phyloP scores from a whole-genome alignment of 2,797 vertebrate genomes.

The Melanotaenia trifasciata region DNA sequence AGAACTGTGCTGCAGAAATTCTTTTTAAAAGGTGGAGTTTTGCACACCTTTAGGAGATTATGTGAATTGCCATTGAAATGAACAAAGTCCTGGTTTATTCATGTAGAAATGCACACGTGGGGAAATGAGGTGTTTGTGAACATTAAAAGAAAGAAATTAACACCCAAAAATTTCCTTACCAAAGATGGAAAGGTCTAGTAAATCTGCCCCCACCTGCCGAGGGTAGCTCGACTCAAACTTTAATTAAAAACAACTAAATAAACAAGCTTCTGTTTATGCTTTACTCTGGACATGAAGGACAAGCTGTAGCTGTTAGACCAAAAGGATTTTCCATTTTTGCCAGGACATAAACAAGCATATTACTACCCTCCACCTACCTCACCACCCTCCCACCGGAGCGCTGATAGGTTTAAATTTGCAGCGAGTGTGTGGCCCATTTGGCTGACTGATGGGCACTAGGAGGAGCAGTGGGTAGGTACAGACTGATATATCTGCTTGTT shows the following conservation, averaged over 20 bases:
- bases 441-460: conserved; percentile 64
- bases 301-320: background rate
- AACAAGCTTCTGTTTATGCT: background rate
- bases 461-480: conserved; percentile 46
- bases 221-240: too few species aligned
- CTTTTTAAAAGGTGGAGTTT: background rate
- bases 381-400: conserved; percentile 24
- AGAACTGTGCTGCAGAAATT: too few species aligned
- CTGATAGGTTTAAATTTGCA: conserved; percentile 61
- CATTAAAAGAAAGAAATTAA: background rate
- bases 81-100: background rate
- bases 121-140: too few species aligned
- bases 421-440: conserved; percentile 57
- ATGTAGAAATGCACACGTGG: too few species aligned
- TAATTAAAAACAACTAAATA: background rate
- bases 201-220: too few species aligned
- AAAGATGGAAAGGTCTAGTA: too few species aligned
- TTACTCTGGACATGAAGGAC: background rate
- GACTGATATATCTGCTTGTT: conserved; percentile 76
- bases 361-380: conserved; percentile 15
- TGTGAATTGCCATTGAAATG: background rate
- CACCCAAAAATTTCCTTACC: background rate
- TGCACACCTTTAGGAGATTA: background rate
- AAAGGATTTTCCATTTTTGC: conserved; percentile 18
- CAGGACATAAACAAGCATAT: conserved; percentile 17